phyloP scores from a whole-genome alignment of 35 echinoderm and acorn worm genomes.

The Chiridota heheva region DNA sequence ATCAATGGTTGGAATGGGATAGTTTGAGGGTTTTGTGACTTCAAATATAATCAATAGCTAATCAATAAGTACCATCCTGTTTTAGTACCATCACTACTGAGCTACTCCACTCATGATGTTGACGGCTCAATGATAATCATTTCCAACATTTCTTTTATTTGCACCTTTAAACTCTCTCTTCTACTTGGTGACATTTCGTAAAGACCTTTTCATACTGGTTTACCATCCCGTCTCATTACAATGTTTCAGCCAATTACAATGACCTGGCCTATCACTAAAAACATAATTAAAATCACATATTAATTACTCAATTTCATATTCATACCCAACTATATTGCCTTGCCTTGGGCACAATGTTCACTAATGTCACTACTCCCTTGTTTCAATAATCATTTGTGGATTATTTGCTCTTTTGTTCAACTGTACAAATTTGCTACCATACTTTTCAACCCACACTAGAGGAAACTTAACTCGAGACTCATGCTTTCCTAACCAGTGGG shows the following conservation, averaged over 20 bases:
- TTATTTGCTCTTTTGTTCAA: neutral
- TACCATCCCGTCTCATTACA: conserved; percentile 7
- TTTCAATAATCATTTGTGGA: neutral
- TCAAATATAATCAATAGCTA: conserved; percentile 39
- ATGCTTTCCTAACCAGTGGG: conserved; percentile 19
- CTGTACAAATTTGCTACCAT: neutral
- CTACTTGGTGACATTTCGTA: conserved; percentile 18
- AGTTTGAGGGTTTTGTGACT: conserved; percentile 16
- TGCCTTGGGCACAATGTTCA: neutral
- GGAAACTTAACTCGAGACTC: conserved; percentile 15
- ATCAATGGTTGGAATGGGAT: conserved; percentile 45
- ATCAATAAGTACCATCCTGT: neutral
- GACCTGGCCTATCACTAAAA: conserved; percentile 23
- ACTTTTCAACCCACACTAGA: conserved; percentile 14
- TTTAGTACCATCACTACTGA: conserved; percentile 22
- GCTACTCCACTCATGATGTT: conserved; percentile 20
- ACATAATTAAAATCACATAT: neutral
- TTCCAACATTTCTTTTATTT: conserved; percentile 24
- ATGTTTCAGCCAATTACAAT: conserved; percentile 21
- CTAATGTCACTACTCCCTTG: neutral
- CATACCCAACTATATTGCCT: conserved; percentile 5
- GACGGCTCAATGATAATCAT: conserved; percentile 17
- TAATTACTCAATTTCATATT: conserved; percentile 18
- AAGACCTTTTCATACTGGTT: neutral
- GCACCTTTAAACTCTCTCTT: neutral